Conservation (phyloP, 2,113 vertebrate species). For the Cisticola juncidis region DNA sequence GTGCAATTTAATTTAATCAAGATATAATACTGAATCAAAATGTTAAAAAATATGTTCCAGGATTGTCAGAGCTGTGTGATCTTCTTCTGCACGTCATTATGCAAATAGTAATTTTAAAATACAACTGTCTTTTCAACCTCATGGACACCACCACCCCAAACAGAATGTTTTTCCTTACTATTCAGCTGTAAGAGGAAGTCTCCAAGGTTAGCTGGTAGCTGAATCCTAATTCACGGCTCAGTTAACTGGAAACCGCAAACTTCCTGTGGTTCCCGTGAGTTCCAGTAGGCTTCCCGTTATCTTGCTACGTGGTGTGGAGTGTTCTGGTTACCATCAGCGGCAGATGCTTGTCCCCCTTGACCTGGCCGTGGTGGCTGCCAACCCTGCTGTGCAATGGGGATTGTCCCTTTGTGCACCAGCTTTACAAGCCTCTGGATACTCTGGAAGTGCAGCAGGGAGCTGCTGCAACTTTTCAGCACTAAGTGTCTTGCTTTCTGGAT, state of each 20-base stretch:
- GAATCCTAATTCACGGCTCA: neutral
- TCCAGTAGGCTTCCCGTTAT: neutral
- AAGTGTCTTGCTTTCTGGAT: neutral
- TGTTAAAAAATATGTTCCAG: neutral
- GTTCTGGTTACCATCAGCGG: neutral
- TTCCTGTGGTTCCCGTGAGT: neutral
- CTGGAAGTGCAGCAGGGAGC: neutral
- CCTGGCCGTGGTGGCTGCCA: neutral
- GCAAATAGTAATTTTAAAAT: neutral
- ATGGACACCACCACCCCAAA: neutral
- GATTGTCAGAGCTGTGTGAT: neutral
- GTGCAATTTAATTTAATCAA: neutral
- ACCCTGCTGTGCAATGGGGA: neutral
- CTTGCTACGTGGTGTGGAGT: neutral
- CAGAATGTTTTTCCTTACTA: neutral
- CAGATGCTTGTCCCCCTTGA: neutral
- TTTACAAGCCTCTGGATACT: neutral
- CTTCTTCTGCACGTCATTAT: neutral
- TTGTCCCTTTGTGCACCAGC: neutral
- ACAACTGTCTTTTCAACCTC: neutral
- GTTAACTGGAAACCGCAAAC: conserved; percentile 24
- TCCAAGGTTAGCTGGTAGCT: neutral
- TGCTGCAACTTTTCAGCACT: neutral
- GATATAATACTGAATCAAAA: neutral
- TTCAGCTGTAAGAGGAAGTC: neutral